phyloP scores from a whole-genome alignment of 2,888 invertebrate genomes.

The Cantharis lateralis region DNA sequence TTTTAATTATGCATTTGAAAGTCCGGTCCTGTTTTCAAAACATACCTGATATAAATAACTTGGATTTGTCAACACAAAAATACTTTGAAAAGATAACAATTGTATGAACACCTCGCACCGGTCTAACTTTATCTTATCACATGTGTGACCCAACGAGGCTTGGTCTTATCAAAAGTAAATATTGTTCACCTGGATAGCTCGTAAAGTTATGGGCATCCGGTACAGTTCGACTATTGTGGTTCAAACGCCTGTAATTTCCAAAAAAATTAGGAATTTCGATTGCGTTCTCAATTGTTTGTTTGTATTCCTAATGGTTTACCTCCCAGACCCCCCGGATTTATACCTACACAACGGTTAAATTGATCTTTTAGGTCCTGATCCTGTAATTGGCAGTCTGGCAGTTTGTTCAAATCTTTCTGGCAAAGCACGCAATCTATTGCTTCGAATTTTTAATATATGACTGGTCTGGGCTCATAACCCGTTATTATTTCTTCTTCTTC shows the following conservation, averaged over 20 bases:
- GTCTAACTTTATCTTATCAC: conserved; percentile 39
- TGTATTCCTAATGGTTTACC: no score
- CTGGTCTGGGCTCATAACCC: no score
- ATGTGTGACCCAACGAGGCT: conserved; percentile 39
- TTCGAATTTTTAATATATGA: no score
- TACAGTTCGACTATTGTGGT: conserved; percentile 14
- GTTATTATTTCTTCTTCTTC: no score
- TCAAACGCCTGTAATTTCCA: not conserved
- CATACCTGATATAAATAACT: not conserved
- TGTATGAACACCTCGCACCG: conserved; percentile 13
- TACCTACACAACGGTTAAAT: no score
- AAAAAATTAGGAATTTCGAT: no score
- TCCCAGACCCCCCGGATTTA: no score
- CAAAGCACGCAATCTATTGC: no score
- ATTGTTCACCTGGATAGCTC: conserved; percentile 43
- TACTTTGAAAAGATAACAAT: not conserved
- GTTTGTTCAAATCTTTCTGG: no score
- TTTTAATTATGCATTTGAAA: not conserved
- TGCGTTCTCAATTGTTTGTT: no score
- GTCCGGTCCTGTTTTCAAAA: not conserved
- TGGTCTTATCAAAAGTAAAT: conserved; percentile 40
- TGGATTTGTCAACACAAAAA: not conserved
- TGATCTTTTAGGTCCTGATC: no score
- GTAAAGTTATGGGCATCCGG: conserved; percentile 27
- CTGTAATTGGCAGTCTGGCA: no score